Base-by-base conservation (phyloP, 2,113 vertebrate genomes). In the Oceanites oceanicus region DNA sequence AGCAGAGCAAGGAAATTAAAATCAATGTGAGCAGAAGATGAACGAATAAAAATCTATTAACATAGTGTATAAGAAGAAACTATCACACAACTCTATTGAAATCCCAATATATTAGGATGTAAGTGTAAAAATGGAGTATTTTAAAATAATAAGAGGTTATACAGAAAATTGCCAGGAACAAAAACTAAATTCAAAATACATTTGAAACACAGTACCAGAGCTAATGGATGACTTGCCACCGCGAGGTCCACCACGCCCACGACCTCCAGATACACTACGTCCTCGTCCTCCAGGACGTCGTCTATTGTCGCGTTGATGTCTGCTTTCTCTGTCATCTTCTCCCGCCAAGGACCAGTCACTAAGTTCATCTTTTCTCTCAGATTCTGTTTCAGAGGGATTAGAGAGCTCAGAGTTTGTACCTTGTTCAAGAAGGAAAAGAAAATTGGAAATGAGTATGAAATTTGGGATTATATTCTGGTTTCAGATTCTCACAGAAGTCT, bases 401-500 rank as follows among this genome's bases (percentile, higher is more conserved):
- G 99, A 99, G 94, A 99, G 99, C 98, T 99, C 99, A 11, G 99
- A 99, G 97, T 99, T 99, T 94, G 99, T 99, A 98, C 99, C 99
- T 99, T 93, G 67, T n/a, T 56, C 15, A 79, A 77, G 38, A 97
- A 53, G n/a, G 27, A 82, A 78, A 92, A 96, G 93, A 74, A 92
- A 94, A 83, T 20, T 12, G 79, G 58, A 87, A 85, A 73, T 76
- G 2, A 90, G 0, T 76, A n/a, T 13, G 7, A 30, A 58, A 83
- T 67, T 62, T 45, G 10, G 18, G 47, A 65, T 84, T 40, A 30
- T 62, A 38, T 59, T 90, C 45, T 50, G 20, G 38, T 86, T 88
- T 88, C 38, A 73, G 34, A 76, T 63, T 56, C n/a, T 82, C 66
- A 76, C 2, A 34, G 21, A 77, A 52, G 5, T 58, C 62, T 75